Percentiles rank a stretch among this genome's conserved stretches.
phyloP scores from a whole-genome alignment of 2,797 vertebrate species.

The Helostoma temminkii region DNA sequence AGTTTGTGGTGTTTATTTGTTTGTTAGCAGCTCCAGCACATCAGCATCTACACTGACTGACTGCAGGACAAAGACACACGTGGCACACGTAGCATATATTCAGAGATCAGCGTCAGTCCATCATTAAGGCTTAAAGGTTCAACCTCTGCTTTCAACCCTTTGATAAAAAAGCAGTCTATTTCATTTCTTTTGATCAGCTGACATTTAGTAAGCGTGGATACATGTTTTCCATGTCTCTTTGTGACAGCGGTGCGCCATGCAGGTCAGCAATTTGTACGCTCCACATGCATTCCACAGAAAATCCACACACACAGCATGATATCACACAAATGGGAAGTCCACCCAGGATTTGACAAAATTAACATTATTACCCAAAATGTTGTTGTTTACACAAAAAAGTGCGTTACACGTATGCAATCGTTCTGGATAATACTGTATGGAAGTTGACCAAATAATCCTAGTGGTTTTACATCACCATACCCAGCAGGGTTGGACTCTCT shows the following conservation, averaged over 20 bases:
- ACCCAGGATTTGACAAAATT: no score
- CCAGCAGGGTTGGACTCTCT: not conserved
- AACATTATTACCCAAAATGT: no score
- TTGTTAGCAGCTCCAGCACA: not conserved
- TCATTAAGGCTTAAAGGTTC: slow-evolving; percentile 3
- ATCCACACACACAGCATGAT: not conserved
- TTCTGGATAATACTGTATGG: no score
- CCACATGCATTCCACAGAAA: not conserved
- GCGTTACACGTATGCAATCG: no score
- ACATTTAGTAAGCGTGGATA: slow-evolving; percentile 16
- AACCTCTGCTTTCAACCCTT: not conserved
- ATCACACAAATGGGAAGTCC: no score
- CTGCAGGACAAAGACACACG: slow-evolving; percentile 9
- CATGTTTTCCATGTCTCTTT: no score
- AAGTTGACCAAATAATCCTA: not conserved
- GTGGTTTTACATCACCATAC: not conserved
- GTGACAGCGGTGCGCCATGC: not conserved
- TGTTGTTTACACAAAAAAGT: no score
- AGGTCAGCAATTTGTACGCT: not conserved
- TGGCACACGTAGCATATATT: not conserved
- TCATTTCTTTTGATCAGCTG: slow-evolving; percentile 32
- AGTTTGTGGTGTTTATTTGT: slow-evolving; percentile 5
- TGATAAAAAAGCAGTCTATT: slow-evolving; percentile 10
- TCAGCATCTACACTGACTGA: not conserved
- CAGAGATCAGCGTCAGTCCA: not conserved